phyloP scores from a whole-genome alignment of 2,888 invertebrate genomes.

The Notocelia uddmanniana region DNA sequence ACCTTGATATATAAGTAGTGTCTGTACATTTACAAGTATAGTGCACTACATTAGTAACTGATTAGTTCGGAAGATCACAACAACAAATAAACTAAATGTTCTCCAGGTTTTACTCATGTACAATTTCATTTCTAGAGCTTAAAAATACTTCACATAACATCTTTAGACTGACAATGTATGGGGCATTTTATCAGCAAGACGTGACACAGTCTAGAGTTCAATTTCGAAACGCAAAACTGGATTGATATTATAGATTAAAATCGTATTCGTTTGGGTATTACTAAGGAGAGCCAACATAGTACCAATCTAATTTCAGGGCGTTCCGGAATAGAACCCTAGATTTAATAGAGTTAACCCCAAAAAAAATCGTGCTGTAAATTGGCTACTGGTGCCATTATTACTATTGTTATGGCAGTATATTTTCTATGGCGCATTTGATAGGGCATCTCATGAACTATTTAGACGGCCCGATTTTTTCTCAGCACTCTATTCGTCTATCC shows the following conservation, averaged over 20 bases:
- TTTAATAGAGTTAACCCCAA: not conserved
- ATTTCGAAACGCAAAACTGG: not conserved
- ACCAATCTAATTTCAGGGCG: not conserved
- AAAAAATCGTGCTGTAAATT: not conserved
- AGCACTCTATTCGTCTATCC: not conserved
- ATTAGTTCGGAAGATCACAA: constrained; percentile 75
- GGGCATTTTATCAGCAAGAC: not conserved
- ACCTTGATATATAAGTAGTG: constrained; percentile 53
- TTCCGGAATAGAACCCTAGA: not conserved
- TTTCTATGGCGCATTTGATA: too few species aligned
- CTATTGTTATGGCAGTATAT: not conserved
- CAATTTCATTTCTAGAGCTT: constrained; percentile 10
- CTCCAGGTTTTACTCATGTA: constrained; percentile 15
- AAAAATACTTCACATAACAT: not conserved
- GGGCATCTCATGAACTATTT: too few species aligned
- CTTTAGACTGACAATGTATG: not conserved
- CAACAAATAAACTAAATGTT: constrained; percentile 53
- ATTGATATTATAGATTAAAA: not conserved
- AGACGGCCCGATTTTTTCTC: not conserved
- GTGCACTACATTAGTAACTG: constrained; percentile 58
- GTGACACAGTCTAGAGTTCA: not conserved
- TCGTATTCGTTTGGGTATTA: not conserved
- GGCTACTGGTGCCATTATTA: not conserved
- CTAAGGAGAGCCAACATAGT: not conserved
- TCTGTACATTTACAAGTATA: constrained; percentile 64